Evolutionary conservation across 2,113 vertebrate genomes (phyloP), one percentile per base, ranked within the genome.

Genomic region (Ammodytes dubius): DNA sequence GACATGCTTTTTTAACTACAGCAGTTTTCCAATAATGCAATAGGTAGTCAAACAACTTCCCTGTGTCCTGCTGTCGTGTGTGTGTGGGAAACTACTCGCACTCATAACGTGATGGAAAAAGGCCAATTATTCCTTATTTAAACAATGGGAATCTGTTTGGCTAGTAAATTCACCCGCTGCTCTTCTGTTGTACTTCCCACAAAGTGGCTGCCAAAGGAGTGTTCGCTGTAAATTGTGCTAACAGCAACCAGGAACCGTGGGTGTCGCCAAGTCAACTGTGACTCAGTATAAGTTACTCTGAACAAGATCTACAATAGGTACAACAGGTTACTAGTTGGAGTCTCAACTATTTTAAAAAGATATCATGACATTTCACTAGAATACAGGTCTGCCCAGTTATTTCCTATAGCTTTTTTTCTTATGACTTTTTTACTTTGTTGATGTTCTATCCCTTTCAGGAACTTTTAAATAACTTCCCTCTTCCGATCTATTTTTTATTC

Each of bases 401-500:
- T 65, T 46, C 7, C 6, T 42, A 8, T 7, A 11, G 58, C 39
- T 80, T 11, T 49, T 5, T 42, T 61, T n/a, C 8, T 63, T 7
- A 73, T 3, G 9, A 9, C 45, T 47, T 56, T 74, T 61, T 27
- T 8, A 19, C 52, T 75, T 58, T 4, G 45, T 52, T 11, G 42
- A 58, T 56, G 50, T 11, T 46, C 7, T 64, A 72, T 67, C 39
- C 35, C 64, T 74, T 81, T 74, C 47, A 56, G 42, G 4, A 13
- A 47, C 42, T 54, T 69, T 70, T 54, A 53, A 80, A 79, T 60
- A 53, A 45, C 46, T 47, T 35, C 17, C 6, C 52, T 52, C 59
- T 39, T 54, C 60, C 46, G 58, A 27, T 71, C 40, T n/a, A 39
- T 80, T 39, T 56, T n/a, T 63, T 19, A 77, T 81, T 49, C 47